phyloP scores from a whole-genome alignment of 2,888 invertebrate species.

The Pachliopta kotzebuea region DNA sequence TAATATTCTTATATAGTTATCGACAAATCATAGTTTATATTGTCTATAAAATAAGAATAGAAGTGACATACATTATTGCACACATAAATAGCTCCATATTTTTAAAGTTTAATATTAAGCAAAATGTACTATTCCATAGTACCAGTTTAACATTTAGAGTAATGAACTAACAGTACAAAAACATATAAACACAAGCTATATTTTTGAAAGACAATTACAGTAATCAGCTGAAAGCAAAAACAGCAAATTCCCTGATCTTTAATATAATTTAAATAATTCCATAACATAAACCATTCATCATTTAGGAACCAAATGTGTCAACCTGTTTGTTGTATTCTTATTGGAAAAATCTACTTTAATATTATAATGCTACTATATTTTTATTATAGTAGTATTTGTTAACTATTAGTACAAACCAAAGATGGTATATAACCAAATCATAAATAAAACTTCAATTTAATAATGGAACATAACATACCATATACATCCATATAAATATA shows the following conservation, averaged over 20 bases:
- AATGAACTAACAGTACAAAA: background rate
- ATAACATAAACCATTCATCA: no score
- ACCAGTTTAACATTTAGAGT: background rate
- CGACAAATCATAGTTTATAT: no score
- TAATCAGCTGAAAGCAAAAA: slow-evolving; percentile 25
- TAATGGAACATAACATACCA: no score
- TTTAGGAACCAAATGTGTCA: background rate
- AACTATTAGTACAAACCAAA: background rate
- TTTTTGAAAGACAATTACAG: background rate
- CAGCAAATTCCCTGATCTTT: slow-evolving; percentile 22
- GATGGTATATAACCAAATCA: background rate
- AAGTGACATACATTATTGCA: no score
- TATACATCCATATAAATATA: background rate
- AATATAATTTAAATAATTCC: background rate
- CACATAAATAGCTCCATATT: background rate
- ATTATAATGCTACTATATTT: background rate
- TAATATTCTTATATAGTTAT: no score
- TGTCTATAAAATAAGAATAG: no score
- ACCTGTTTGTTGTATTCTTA: background rate
- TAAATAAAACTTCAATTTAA: background rate
- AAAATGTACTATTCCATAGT: background rate
- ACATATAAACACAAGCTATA: slow-evolving; percentile 9
- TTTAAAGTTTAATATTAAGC: background rate
- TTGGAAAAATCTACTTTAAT: background rate
- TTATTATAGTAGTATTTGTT: background rate